Evolutionary conservation across 2,888 invertebrate genomes (phyloP).

Genomic region (Stenurella melanura): DNA sequence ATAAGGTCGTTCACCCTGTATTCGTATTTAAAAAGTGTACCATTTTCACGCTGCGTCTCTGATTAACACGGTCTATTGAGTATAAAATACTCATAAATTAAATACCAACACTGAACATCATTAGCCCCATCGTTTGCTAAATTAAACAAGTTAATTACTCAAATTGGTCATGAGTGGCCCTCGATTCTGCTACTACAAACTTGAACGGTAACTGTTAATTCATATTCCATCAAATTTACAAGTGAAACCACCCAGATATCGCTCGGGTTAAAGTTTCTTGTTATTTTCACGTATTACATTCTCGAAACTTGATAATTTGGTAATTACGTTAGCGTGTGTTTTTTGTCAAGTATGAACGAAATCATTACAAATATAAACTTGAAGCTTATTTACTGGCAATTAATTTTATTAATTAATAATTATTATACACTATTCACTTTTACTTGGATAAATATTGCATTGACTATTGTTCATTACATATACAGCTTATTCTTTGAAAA

Average conservation of each 20-base stretch:
- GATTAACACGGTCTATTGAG: not conserved
- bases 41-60: no score
- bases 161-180: conserved; percentile 10
- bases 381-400: no score
- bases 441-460: no score
- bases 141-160: conserved; percentile 14
- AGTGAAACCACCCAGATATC: not conserved
- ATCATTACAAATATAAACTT: no score
- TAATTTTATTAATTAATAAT: no score
- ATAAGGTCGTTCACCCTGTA: no score
- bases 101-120: not conserved
- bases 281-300: not conserved
- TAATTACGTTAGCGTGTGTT: not conserved
- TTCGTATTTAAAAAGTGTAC: no score
- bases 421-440: no score
- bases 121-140: not conserved
- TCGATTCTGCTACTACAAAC: not conserved
- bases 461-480: no score
- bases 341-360: no score
- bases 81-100: not conserved
- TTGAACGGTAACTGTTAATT: not conserved
- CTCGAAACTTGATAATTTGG: not conserved
- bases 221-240: conserved; percentile 9
- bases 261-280: not conserved
- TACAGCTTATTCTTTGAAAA: no score